Base-by-base conservation (phyloP, 2,888 invertebrate species). In the Suillia variegata region DNA sequence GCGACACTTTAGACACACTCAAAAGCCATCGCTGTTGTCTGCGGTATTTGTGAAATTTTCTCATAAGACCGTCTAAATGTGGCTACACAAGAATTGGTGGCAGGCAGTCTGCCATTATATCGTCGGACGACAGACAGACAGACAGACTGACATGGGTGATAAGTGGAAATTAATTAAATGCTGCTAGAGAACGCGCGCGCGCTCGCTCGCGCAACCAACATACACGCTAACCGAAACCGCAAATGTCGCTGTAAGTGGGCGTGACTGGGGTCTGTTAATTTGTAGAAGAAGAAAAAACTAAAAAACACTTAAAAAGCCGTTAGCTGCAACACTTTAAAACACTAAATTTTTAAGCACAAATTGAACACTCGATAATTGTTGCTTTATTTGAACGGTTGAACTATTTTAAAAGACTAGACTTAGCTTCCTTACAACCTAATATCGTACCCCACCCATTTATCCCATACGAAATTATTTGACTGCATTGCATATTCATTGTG, bases 111-210 rank as follows among this genome's bases (percentile, higher is more conserved):
- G 38, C 3, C n/a, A n/a, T 4, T 4, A 38, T 4, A 38, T 26
- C 26, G 26, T 26, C n/a, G n/a, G n/a, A n/a, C n/a, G n/a, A n/a
- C n/a, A n/a, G n/a, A n/a, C n/a, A n/a, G n/a, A n/a, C n/a, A n/a
- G n/a, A n/a, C n/a, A 38, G 38, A 12, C 18, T 6, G 45, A n/a
- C 17, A 17, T 18, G 17, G 74, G 70, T 70, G 75, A 78, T 78
- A 79, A 75, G 74, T 71, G 70, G 67, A 70, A 79, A 79, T 79
- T 78, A 79, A 79, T 79, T 78, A 75, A 77, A 77, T 70, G 70
- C 64, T n/a, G n/a, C n/a, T n/a, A n/a, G n/a, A n/a, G n/a, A n/a
- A n/a, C n/a, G n/a, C n/a, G n/a, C n/a, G n/a, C n/a, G n/a, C n/a
- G n/a, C n/a, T n/a, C n/a, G n/a, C 64, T 64, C 61, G 51, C 62